Evolutionary conservation across 2,888 invertebrate species (phyloP).

Genomic region (Caenorhabditis wallacei): DNA sequence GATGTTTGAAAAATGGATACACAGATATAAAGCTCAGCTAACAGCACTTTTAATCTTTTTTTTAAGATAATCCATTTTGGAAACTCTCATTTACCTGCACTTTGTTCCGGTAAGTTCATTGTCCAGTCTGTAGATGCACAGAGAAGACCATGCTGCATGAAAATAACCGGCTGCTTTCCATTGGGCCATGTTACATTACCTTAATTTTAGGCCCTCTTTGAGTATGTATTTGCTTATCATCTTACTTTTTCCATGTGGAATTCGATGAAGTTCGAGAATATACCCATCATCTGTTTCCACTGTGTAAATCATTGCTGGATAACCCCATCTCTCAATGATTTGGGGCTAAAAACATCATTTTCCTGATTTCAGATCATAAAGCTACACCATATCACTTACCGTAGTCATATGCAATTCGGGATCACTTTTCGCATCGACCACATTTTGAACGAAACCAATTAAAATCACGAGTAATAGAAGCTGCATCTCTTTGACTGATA

Average conservation of each 20-base stretch:
- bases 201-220: neutral
- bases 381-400: too few species aligned
- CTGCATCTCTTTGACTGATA: constrained; percentile 7
- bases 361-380: neutral
- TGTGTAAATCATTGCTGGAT: constrained; percentile 81
- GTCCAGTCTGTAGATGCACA: constrained; percentile 74
- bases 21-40: too few species aligned
- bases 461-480: neutral
- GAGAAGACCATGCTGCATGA: constrained; percentile 90
- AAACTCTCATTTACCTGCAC: constrained; percentile 34
- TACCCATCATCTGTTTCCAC: constrained; percentile 90
- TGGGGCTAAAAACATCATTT: constrained; percentile 69
- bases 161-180: constrained; percentile 80
- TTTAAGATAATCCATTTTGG: too few species aligned
- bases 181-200: constrained; percentile 53
- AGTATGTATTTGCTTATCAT: neutral
- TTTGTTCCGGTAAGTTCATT: constrained; percentile 75
- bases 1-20: too few species aligned
- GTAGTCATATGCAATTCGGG: constrained; percentile 65
- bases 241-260: constrained; percentile 86
- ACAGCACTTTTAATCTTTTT: too few species aligned
- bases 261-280: constrained; percentile 90
- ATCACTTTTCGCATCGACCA: constrained; percentile 36
- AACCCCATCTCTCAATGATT: constrained; percentile 83
- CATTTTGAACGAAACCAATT: constrained; percentile 16